Evolutionary conservation across 2,888 invertebrate species (phyloP).

Genomic region (Pachydiplax longipennis): DNA sequence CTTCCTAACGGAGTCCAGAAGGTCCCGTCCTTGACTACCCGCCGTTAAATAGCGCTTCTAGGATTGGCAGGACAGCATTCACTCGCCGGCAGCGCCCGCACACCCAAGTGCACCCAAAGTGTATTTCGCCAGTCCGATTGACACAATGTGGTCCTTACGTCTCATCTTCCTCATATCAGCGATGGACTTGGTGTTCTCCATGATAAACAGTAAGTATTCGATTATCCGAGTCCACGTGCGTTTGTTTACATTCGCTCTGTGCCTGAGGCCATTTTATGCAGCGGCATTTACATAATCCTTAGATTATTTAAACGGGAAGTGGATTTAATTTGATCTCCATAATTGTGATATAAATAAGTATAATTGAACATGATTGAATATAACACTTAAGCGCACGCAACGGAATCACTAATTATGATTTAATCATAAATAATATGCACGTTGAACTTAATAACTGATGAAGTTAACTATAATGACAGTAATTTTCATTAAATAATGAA

Average conservation of each 20-base stretch:
- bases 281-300: not conserved
- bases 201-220: not conserved
- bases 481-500: too few species aligned
- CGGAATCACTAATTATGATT: too few species aligned
- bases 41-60: slow-evolving; percentile 13
- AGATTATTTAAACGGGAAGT: not conserved
- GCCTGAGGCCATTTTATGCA: not conserved
- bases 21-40: slow-evolving; percentile 22
- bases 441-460: too few species aligned
- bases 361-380: too few species aligned
- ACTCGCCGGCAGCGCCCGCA: not conserved
- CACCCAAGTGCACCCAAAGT: too few species aligned
- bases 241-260: not conserved
- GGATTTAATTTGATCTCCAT: not conserved
- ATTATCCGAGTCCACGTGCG: not conserved
- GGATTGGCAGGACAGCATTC: slow-evolving; percentile 15
- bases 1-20: not conserved
- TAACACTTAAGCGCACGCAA: too few species aligned
- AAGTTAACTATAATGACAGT: too few species aligned
- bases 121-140: too few species aligned
- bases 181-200: not conserved
- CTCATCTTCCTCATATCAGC: not conserved
- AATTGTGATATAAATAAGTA: too few species aligned
- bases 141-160: not conserved
- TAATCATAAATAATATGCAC: too few species aligned